Evolutionary conservation across 2,113 vertebrate genomes (phyloP).

Genomic region (Caloenas nicobarica): DNA sequence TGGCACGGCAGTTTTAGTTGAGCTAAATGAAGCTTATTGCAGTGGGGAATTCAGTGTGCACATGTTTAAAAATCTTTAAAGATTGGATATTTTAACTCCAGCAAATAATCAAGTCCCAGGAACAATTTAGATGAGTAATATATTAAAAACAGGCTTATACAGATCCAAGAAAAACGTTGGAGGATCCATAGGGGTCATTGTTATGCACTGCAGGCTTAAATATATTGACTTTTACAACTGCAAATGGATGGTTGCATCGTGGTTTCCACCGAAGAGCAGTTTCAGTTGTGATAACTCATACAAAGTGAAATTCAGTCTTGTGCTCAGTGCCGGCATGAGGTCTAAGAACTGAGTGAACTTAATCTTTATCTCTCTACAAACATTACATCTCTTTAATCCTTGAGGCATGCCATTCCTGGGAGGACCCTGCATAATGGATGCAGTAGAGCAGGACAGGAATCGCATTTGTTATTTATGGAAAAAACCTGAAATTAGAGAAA

Average conservation of each 20-base stretch:
- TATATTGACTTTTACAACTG: constrained; percentile 70
- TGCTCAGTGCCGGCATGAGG: constrained; percentile 28
- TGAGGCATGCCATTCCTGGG: constrained; percentile 51
- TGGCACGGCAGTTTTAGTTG: constrained; percentile 69
- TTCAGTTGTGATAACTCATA: constrained; percentile 61
- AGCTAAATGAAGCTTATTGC: constrained; percentile 73
- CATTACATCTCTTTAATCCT: constrained; percentile 59
- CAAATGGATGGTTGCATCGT: constrained; percentile 54
- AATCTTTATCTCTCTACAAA: constrained; percentile 64
- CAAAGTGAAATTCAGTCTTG: constrained; percentile 53
- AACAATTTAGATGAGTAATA: constrained; percentile 76
- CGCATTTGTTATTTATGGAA: constrained; percentile 23
- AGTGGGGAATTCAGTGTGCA: constrained; percentile 71
- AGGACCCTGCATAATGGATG: constrained; percentile 39
- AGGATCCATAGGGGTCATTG: constrained; percentile 69
- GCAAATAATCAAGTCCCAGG: constrained; percentile 65
- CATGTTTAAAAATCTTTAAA: constrained; percentile 71
- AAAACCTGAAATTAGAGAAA: constrained; percentile 48
- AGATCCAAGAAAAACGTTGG: constrained; percentile 68
- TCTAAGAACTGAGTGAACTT: constrained; percentile 36
- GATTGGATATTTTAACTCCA: constrained; percentile 64
- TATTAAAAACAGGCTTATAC: constrained; percentile 65
- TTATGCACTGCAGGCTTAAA: constrained; percentile 65
- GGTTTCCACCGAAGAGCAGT: constrained; percentile 51
- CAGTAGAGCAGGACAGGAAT: constrained; percentile 29